Percentiles rank a stretch among this genome's conserved stretches.
Evolutionary conservation across 92 coral and sea anemone species (phyloP).

Genomic region (Paragorgia papillata): DNA sequence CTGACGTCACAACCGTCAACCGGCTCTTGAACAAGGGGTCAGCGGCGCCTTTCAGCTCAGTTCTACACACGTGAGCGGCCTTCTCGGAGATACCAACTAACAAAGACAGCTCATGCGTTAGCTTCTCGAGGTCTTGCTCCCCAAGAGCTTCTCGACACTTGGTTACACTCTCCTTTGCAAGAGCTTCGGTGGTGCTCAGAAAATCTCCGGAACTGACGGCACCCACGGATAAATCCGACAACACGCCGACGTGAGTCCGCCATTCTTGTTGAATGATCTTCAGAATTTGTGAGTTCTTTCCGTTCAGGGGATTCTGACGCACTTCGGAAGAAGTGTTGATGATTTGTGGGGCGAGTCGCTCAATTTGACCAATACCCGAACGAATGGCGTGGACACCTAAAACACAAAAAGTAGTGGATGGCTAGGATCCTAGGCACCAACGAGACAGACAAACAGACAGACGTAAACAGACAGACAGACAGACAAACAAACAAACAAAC

Average conservation of each 20-base stretch:
- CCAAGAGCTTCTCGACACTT: conserved; percentile 71
- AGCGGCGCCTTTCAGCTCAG: conserved; percentile 73
- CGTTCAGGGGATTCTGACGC: conserved; percentile 70
- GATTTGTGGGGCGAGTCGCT: conserved; percentile 68
- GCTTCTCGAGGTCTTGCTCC: conserved; percentile 62
- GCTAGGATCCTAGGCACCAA: neutral
- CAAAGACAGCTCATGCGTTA: conserved; percentile 68
- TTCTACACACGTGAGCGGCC: conserved; percentile 69
- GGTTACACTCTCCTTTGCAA: conserved; percentile 68
- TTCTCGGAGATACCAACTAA: conserved; percentile 77
- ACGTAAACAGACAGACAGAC: too few relatives aligned
- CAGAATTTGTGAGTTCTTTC: conserved; percentile 62
- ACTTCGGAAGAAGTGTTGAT: conserved; percentile 69
- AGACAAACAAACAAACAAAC: too few relatives aligned
- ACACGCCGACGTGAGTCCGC: conserved; percentile 68
- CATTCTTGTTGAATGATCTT: conserved; percentile 77
- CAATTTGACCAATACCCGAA: conserved; percentile 68
- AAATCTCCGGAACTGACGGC: conserved; percentile 80
- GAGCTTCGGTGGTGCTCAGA: conserved; percentile 63
- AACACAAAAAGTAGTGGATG: too few relatives aligned
- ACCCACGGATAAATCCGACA: conserved; percentile 79
- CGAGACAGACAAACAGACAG: too few relatives aligned
- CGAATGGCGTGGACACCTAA: conserved; percentile 82
- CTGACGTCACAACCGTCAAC: conserved; percentile 57
- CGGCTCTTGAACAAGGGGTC: conserved; percentile 88